phyloP scores from a whole-genome alignment of 2,113 vertebrate species.

The Chroicocephalus ridibundus region DNA sequence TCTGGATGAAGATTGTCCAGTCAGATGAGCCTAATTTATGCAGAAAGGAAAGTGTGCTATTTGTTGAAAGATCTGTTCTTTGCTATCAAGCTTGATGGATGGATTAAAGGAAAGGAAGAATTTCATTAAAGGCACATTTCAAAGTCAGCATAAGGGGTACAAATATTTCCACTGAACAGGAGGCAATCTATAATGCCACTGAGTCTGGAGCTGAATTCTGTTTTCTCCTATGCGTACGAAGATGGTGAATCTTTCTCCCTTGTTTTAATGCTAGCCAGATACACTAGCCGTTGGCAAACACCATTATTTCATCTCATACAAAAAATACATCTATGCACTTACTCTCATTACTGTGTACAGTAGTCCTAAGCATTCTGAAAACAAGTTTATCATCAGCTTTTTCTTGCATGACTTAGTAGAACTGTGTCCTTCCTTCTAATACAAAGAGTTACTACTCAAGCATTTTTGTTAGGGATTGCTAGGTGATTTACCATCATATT shows the following conservation, averaged over 20 bases:
- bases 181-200: background rate
- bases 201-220: background rate
- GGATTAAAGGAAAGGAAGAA: background rate
- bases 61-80: conserved; percentile 40
- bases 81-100: background rate
- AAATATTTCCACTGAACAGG: background rate
- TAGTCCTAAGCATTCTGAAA: background rate
- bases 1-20: background rate
- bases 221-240: background rate
- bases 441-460: background rate
- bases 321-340: background rate
- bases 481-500: background rate
- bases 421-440: background rate
- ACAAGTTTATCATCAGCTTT: background rate
- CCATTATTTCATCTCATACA: background rate
- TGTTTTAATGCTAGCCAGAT: background rate
- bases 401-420: background rate
- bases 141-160: background rate
- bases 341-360: background rate
- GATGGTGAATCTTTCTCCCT: background rate
- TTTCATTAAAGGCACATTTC: background rate
- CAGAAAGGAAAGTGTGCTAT: background rate
- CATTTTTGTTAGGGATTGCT: background rate
- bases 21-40: background rate
- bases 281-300: background rate